phyloP scores from a whole-genome alignment of 2,888 invertebrate genomes.

The Adineta ricciae region DNA sequence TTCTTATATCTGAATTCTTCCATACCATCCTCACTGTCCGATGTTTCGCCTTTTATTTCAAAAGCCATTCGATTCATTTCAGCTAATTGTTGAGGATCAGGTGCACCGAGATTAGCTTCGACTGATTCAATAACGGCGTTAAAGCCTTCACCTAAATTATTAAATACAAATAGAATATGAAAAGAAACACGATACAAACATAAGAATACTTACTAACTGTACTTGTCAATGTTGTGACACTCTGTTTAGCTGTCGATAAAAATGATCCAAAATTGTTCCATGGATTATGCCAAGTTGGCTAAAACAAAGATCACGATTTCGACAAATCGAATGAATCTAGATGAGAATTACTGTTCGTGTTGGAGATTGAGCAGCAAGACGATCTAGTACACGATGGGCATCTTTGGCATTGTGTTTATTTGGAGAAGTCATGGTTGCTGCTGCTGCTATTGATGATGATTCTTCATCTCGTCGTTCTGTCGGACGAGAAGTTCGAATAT shows the following conservation, averaged over 20 bases:
- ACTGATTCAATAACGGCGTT: slow-evolving; percentile 59
- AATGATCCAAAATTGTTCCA: slow-evolving; percentile 73
- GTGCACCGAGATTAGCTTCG: slow-evolving; percentile 71
- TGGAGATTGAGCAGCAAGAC: not conserved
- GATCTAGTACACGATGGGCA: not conserved
- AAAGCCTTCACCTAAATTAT: slow-evolving; percentile 61
- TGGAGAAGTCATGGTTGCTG: not conserved
- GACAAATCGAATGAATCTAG: not conserved
- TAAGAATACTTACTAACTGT: slow-evolving; percentile 56
- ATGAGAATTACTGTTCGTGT: not conserved
- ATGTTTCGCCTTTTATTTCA: not conserved
- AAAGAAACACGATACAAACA: not conserved
- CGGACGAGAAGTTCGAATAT: not conserved
- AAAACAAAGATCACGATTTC: not conserved
- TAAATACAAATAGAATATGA: no score
- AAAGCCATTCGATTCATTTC: slow-evolving; percentile 20
- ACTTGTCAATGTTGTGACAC: slow-evolving; percentile 66
- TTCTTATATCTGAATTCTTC: slow-evolving; percentile 23
- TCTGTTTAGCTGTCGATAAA: slow-evolving; percentile 64
- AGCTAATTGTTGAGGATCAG: slow-evolving; percentile 69
- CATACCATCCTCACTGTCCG: slow-evolving; percentile 15
- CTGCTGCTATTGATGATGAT: not conserved
- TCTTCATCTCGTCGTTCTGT: not conserved
- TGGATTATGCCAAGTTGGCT: slow-evolving; percentile 42
- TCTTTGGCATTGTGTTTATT: slow-evolving; percentile 18